Evolutionary conservation across 2,888 invertebrate genomes (phyloP).

Genomic region (Eretmocerus hayati): DNA sequence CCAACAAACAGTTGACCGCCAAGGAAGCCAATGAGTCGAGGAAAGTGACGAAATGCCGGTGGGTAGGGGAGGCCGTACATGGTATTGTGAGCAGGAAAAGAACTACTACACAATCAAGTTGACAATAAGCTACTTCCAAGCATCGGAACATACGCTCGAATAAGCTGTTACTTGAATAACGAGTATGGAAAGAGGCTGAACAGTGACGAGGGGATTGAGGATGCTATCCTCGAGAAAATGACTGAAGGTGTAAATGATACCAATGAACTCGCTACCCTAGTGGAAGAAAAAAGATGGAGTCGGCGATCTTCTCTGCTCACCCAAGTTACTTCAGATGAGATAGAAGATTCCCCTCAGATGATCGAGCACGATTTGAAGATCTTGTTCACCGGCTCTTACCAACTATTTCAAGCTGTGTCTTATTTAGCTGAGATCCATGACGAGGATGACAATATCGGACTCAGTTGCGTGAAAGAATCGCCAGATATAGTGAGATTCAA

Average conservation of each 20-base stretch:
- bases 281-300: neutral
- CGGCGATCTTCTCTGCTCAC: neutral
- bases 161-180: neutral
- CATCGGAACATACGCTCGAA: neutral
- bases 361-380: neutral
- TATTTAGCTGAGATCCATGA: neutral
- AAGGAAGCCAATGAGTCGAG: too few species aligned
- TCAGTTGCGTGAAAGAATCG: too few species aligned
- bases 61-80: neutral
- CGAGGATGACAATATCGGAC: neutral
- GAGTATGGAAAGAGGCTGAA: neutral
- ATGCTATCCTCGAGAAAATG: neutral
- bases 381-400: neutral
- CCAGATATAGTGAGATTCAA: neutral
- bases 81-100: neutral
- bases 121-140: too few species aligned
- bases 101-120: too few species aligned
- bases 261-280: too few species aligned
- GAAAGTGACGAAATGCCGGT: neutral
- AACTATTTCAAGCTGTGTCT: too few species aligned
- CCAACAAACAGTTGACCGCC: too few species aligned
- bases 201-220: neutral
- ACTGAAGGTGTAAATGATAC: neutral
- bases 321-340: neutral
- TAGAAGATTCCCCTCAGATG: neutral